Percentiles rank a stretch among this genome's conserved stretches.
These are phyloP conservation scores for Portunus trituberculatus DNA, from an alignment of 1,140 invertebrate species.

Conservation along the genomic window DNA sequence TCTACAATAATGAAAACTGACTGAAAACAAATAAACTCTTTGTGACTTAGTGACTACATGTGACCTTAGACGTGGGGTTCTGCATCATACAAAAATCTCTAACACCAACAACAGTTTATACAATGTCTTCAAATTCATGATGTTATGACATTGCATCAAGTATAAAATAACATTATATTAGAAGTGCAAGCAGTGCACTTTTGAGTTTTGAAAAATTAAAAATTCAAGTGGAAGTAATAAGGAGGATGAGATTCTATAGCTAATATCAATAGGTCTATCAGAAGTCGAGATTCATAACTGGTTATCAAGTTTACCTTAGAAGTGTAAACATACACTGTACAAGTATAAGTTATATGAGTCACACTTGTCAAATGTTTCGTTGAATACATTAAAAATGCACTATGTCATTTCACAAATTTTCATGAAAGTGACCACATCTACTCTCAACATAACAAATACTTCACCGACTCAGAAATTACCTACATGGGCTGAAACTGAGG, in stretches of 20 bases:
- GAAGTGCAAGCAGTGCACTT: slow-evolving; percentile 68
- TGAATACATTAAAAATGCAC: slow-evolving; percentile 74
- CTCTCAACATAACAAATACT: slow-evolving; percentile 74
- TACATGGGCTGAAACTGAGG: slow-evolving; percentile 69
- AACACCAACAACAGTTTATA: slow-evolving; percentile 72
- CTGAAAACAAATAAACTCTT: slow-evolving; percentile 67
- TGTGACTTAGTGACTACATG: slow-evolving; percentile 74
- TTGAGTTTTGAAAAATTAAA: slow-evolving; percentile 72
- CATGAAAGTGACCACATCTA: slow-evolving; percentile 71
- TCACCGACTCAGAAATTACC: slow-evolving; percentile 70
- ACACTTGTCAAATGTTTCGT: slow-evolving; percentile 75
- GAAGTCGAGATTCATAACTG: slow-evolving; percentile 74
- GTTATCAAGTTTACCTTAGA: slow-evolving; percentile 73
- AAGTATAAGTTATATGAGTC: slow-evolving; percentile 76
- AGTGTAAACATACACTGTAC: slow-evolving; percentile 75
- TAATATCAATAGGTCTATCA: slow-evolving; percentile 75
- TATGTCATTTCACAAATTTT: slow-evolving; percentile 68
- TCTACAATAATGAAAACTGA: slow-evolving; percentile 58
- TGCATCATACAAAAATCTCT: slow-evolving; percentile 74
- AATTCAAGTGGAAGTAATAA: slow-evolving; percentile 70
- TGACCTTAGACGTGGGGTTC: slow-evolving; percentile 74
- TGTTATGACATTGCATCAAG: slow-evolving; percentile 70
- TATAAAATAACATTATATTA: slow-evolving; percentile 71
- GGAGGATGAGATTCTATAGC: slow-evolving; percentile 74
- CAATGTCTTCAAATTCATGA: slow-evolving; percentile 67